A percentile compares a stretch with the other conserved stretches of the same genome.
Conservation (phyloP, 2,888 invertebrate species). For the Lasioglossum figueresi region DNA sequence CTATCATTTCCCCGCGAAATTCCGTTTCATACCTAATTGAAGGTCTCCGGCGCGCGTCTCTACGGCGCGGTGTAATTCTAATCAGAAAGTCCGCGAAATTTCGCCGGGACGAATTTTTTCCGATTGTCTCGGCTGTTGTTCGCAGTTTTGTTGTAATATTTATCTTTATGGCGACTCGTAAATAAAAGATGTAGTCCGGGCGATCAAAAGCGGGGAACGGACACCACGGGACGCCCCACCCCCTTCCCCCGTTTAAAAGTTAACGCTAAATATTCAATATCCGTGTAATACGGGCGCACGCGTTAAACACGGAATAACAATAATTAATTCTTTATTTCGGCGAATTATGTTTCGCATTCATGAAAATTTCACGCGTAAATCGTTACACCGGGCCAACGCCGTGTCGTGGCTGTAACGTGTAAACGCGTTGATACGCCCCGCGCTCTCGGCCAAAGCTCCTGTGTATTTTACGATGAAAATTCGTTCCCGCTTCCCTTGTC, state of each 20-base stretch:
- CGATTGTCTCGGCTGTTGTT: not conserved
- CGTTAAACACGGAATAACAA: slow-evolving; percentile 29
- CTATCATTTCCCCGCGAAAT: slow-evolving; percentile 39
- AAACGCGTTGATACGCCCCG: slow-evolving; percentile 22
- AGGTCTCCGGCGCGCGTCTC: not conserved
- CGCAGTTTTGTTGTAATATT: not conserved
- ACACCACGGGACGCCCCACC: not conserved
- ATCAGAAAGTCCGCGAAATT: not conserved
- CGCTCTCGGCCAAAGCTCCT: not conserved
- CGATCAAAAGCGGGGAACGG: not conserved
- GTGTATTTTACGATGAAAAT: slow-evolving; percentile 49
- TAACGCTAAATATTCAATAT: slow-evolving; percentile 24
- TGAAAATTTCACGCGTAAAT: slow-evolving; percentile 54
- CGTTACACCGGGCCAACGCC: slow-evolving; percentile 40
- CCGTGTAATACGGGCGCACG: slow-evolving; percentile 1
- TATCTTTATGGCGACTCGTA: not conserved
- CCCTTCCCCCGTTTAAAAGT: slow-evolving; percentile 15
- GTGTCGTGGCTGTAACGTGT: slow-evolving; percentile 5
- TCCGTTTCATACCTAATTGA: slow-evolving; percentile 24
- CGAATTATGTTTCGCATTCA: slow-evolving; percentile 24
- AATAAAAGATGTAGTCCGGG: slow-evolving; percentile 19
- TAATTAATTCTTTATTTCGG: slow-evolving; percentile 43
- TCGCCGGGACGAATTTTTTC: not conserved
- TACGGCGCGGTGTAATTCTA: not conserved
- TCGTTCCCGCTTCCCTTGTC: slow-evolving; percentile 30